phyloP scores from a whole-genome alignment of 2,888 invertebrate genomes.

The Diarsia mendica region DNA sequence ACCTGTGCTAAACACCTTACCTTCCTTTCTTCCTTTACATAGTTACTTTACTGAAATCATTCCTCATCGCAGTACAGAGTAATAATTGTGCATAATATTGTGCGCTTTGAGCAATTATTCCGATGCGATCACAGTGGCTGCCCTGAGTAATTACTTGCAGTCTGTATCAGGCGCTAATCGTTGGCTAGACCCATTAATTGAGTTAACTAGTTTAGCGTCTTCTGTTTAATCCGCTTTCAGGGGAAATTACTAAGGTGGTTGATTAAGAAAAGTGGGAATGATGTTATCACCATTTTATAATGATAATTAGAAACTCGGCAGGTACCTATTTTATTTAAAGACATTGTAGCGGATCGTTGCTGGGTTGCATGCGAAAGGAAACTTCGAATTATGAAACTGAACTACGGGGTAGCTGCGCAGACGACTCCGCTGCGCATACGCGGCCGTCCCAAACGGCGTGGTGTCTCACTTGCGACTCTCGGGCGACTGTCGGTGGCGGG shows the following conservation, averaged over 20 bases:
- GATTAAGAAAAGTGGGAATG: background rate
- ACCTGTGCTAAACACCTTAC: no score
- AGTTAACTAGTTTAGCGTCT: slow-evolving; percentile 11
- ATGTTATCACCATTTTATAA: background rate
- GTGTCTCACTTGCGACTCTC: no score
- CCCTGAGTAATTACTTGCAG: slow-evolving; percentile 52
- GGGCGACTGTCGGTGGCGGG: no score
- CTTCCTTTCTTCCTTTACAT: no score
- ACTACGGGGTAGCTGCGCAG: no score
- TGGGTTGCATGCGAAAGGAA: no score
- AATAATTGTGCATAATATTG: background rate
- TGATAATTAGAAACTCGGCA: no score
- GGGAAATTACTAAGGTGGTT: background rate
- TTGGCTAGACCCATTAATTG: slow-evolving; percentile 42
- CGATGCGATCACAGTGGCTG: slow-evolving; percentile 26
- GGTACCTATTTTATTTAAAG: no score
- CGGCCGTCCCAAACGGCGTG: no score
- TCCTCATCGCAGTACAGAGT: background rate
- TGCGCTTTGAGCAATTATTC: slow-evolving; percentile 30
- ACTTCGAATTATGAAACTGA: no score
- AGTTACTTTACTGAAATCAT: background rate
- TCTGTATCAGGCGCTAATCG: slow-evolving; percentile 55
- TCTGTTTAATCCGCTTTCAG: slow-evolving; percentile 37
- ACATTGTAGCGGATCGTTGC: no score
- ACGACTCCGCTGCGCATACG: no score